Evolutionary conservation across 2,888 invertebrate genomes (phyloP), one percentile per base, ranked within the genome.

Genomic region (Agrilus biguttatus): DNA sequence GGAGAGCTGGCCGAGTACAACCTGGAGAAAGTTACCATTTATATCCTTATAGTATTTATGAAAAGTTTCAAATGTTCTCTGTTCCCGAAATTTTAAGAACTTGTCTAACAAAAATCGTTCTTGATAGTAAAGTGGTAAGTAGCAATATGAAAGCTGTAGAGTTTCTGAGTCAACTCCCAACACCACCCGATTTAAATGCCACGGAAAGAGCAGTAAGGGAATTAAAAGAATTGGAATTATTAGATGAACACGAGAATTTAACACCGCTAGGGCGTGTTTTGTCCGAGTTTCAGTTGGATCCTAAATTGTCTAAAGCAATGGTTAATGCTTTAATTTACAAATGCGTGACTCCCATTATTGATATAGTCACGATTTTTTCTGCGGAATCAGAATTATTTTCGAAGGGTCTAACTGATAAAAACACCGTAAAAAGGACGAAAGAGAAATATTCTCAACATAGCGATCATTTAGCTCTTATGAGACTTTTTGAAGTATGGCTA

Each of bases 1-100:
- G 83, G 1, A 64, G 83, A 35, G 83, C 83, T 5, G 83, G 83
- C 1, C 66, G 83, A 42, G 74, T 78, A 1, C 71, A 68, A 47
- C 67, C 78, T 10, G 83, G 83, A 53, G 70, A 75, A 56, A 67
- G 72, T 53, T 76, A 63, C 50, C 75, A 73, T 51, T 50, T 77
- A 44, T 77, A 75, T 48, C 69, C 75, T 1, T 62, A 63, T 52
- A 58, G 69, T 1, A 71, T 69, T 45, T 75, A 70, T 53, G 51
- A 66, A 0, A 57, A 68, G 8, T 71, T 83, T 46, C 52, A 55
- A 0, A 52, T 63, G 0, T 75, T 74, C 58, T 71, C 76, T 0
- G 61, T 71, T 2, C 80, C 83, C 0, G 80, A 81, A 62, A 77
- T 83, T 53, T 58, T 75, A 36, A 68, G 77, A 59, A 71, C 67